A percentile compares a stretch with the other conserved stretches of the same genome.
phyloP scores from a whole-genome alignment of 1,140 invertebrate genomes.

The Caerostris darwini region DNA sequence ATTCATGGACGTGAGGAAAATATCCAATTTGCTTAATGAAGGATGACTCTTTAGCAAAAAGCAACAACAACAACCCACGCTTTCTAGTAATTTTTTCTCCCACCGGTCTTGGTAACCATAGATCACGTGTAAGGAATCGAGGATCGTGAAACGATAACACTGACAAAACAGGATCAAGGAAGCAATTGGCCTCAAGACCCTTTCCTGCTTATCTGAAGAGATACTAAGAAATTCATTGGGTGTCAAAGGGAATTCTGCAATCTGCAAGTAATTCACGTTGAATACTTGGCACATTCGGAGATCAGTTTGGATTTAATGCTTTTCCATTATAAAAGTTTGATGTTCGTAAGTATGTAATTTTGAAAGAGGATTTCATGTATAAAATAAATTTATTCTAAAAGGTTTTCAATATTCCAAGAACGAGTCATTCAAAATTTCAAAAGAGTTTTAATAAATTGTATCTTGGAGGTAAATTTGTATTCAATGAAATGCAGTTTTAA shows the following conservation, averaged over 20 bases:
- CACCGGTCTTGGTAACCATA: background rate
- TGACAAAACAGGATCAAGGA: slow-evolving; percentile 10
- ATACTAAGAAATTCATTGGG: background rate
- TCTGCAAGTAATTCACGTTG: background rate
- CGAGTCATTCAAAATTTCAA: no score
- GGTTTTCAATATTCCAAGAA: no score
- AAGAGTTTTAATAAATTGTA: no score
- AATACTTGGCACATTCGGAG: background rate
- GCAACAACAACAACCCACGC: background rate
- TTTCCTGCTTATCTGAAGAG: slow-evolving; percentile 11
- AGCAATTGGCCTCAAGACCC: background rate
- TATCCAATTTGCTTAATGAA: slow-evolving; percentile 38
- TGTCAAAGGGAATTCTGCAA: background rate
- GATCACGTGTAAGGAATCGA: background rate
- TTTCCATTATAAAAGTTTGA: no score
- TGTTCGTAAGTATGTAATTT: no score
- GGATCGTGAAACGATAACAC: background rate
- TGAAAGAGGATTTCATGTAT: no score
- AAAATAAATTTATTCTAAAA: no score
- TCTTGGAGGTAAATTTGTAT: no score
- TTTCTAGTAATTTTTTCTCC: background rate
- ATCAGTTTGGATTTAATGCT: background rate
- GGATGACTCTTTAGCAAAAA: background rate
- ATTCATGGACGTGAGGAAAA: slow-evolving; percentile 27
- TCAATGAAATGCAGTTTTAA: no score